Evolutionary conservation across 2,113 vertebrate genomes (phyloP).

Genomic region (Nycticebus coucang): DNA sequence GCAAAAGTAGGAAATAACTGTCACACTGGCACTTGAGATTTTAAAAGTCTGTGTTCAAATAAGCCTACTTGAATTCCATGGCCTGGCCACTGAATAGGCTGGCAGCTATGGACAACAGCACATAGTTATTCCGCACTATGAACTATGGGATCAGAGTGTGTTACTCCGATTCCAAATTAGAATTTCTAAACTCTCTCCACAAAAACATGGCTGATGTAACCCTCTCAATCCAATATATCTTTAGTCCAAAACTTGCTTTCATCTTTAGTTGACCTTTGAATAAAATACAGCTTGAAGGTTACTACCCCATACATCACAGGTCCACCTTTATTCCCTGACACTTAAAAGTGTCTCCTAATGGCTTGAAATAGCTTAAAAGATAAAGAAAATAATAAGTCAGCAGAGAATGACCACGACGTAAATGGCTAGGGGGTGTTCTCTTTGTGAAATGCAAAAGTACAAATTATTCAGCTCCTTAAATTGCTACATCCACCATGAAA

Average conservation of each 20-base stretch:
- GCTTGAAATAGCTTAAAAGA: constrained; percentile 34
- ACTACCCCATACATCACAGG: background rate
- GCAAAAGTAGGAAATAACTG: background rate
- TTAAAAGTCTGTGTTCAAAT: constrained; percentile 26
- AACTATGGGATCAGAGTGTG: constrained; percentile 10
- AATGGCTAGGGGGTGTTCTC: background rate
- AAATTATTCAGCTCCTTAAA: background rate
- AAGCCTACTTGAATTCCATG: background rate
- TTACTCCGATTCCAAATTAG: background rate
- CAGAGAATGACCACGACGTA: constrained; percentile 10
- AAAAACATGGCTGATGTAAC: background rate
- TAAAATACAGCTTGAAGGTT: constrained; percentile 31
- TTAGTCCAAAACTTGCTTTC: background rate
- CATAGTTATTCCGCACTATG: background rate
- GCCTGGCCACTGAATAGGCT: background rate
- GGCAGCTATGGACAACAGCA: background rate
- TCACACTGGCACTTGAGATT: background rate
- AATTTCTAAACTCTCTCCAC: constrained; percentile 8
- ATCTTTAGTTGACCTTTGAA: background rate
- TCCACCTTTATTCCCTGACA: constrained; percentile 10
- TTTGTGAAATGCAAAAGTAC: background rate
- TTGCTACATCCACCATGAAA: background rate
- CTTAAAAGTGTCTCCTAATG: constrained; percentile 20
- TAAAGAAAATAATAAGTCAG: constrained; percentile 28
- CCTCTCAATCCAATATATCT: background rate